These are phyloP conservation scores for Drosophila mercatorum DNA, from an alignment of 2,888 invertebrate genomes.

Conservation along the genomic window DNA sequence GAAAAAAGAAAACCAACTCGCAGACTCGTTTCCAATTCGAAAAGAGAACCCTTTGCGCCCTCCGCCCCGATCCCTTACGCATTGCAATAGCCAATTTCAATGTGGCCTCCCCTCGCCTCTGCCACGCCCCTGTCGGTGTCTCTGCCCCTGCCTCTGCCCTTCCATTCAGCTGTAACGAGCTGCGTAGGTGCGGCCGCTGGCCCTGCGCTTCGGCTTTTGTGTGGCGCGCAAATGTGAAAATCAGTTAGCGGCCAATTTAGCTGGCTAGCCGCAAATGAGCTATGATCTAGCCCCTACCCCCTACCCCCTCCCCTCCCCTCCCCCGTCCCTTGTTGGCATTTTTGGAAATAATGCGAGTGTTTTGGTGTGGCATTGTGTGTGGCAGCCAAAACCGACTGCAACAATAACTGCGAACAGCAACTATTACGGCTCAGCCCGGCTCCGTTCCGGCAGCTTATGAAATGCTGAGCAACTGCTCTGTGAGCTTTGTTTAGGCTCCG, in stretches of 20 bases:
- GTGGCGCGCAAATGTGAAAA: conserved; percentile 66
- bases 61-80: neutral
- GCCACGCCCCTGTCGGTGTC: neutral
- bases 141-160: neutral
- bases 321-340: neutral
- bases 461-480: conserved; percentile 22
- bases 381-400: too few relatives aligned
- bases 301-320: too few relatives aligned
- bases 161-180: conserved; percentile 54
- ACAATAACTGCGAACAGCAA: too few relatives aligned
- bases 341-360: conserved; percentile 63
- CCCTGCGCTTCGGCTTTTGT: conserved; percentile 14
- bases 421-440: neutral
- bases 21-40: conserved; percentile 61
- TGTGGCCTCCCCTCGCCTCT: neutral
- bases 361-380: conserved; percentile 71
- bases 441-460: conserved; percentile 1
- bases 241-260: conserved; percentile 75
- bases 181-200: conserved; percentile 64
- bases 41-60: neutral
- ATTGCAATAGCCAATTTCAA: conserved; percentile 23
- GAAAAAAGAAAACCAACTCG: conserved; percentile 40
- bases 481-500: conserved; percentile 17
- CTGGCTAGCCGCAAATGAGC: conserved; percentile 67
- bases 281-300: neutral